These are phyloP conservation scores for Trichechus manatus DNA, from an alignment of 2,113 vertebrate genomes.

Conservation along the genomic window DNA sequence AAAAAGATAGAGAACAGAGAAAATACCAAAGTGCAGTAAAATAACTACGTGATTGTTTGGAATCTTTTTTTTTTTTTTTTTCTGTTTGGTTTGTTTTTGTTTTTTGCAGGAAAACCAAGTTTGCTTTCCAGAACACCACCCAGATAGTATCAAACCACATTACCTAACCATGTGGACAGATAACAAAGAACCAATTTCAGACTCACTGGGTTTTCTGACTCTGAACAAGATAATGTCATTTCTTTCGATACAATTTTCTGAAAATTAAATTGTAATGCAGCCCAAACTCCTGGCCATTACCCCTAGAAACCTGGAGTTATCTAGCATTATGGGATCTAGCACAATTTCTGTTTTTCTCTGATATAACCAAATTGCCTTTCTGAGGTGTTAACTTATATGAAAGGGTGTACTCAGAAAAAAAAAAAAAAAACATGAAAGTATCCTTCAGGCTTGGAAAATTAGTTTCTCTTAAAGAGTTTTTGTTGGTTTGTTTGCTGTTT, in stretches of 20 bases:
- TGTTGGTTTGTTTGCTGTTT: background rate
- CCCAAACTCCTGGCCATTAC: background rate
- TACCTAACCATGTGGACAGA: slow-evolving; percentile 7
- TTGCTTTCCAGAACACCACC: slow-evolving; percentile 1
- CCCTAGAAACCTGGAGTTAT: background rate
- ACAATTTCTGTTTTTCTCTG: slow-evolving; percentile 57
- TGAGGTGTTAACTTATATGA: slow-evolving; percentile 26
- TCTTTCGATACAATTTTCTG: slow-evolving; percentile 42
- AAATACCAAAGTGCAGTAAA: background rate
- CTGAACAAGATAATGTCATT: slow-evolving; percentile 64
- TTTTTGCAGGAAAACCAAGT: slow-evolving; percentile 54
- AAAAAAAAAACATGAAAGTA: slow-evolving; percentile 44
- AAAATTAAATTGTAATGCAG: slow-evolving; percentile 52
- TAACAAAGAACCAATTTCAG: slow-evolving; percentile 52
- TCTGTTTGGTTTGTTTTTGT: background rate
- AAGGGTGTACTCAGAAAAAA: slow-evolving; percentile 8
- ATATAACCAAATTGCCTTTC: background rate
- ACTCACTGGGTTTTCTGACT: slow-evolving; percentile 37
- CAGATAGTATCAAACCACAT: slow-evolving; percentile 43
- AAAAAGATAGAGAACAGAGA: background rate
- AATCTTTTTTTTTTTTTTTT: background rate
- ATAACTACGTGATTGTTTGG: background rate
- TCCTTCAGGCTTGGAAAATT: slow-evolving; percentile 2
- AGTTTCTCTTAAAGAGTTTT: background rate
- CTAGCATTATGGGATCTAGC: background rate